Evolutionary conservation across 2,888 invertebrate genomes (phyloP).

Genomic region (Megamerina dolium): DNA sequence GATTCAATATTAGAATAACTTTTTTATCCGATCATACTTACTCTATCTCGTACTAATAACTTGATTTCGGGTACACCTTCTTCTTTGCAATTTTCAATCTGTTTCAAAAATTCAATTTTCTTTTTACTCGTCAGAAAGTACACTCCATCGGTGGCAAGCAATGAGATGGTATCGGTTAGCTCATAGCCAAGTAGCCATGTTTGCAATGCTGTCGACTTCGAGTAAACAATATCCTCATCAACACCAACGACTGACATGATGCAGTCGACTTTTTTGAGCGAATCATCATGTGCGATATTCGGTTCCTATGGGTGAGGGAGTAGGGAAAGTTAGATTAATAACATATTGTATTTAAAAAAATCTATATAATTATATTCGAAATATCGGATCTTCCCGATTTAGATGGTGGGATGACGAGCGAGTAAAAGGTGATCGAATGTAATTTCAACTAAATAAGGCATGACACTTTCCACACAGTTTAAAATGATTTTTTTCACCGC

Average conservation of each 20-base stretch:
- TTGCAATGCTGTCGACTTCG: conserved; percentile 94
- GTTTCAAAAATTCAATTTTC: conserved; percentile 93
- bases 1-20: background rate
- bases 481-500: too few relatives aligned
- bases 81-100: conserved; percentile 79
- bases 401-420: background rate
- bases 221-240: conserved; percentile 93
- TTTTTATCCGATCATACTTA: conserved; percentile 48
- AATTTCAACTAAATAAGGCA: too few relatives aligned
- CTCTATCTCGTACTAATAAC: conserved; percentile 83
- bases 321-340: conserved; percentile 5
- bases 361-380: background rate
- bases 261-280: conserved; percentile 80
- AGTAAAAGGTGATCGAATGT: too few relatives aligned
- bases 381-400: background rate
- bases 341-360: background rate
- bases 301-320: conserved; percentile 54
- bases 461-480: too few relatives aligned
- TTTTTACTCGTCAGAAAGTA: conserved; percentile 94
- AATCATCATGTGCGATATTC: conserved; percentile 61
- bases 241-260: conserved; percentile 86
- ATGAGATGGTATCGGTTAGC: conserved; percentile 89
- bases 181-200: conserved; percentile 98
- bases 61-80: conserved; percentile 81
- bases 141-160: conserved; percentile 78